These are phyloP conservation scores for Eufriesea mexicana DNA, from an alignment of 1,140 invertebrate genomes.

Conservation along the genomic window DNA sequence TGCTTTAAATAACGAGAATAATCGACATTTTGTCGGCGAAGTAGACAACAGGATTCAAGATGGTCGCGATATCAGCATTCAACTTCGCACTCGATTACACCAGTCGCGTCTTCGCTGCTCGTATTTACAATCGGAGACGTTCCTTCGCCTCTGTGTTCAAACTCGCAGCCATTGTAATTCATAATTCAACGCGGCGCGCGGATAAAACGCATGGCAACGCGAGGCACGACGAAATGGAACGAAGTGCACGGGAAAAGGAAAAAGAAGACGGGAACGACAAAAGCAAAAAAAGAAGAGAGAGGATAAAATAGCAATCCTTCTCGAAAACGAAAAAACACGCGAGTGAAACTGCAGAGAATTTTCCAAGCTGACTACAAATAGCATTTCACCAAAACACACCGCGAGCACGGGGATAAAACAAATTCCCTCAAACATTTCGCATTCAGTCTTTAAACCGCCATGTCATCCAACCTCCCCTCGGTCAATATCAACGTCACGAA, in stretches of 20 bases:
- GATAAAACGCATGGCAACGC: neutral
- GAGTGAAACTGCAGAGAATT: neutral
- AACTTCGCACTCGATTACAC: neutral
- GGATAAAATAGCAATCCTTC: too few relatives aligned
- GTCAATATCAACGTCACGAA: neutral
- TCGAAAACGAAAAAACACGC: neutral
- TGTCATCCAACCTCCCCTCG: neutral
- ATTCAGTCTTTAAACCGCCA: slow-evolving; percentile 11
- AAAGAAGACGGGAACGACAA: neutral
- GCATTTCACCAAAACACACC: neutral
- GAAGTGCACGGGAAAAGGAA: too few relatives aligned
- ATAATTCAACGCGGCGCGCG: slow-evolving; percentile 11
- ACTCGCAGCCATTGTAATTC: slow-evolving; percentile 2
- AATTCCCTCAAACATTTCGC: slow-evolving; percentile 15
- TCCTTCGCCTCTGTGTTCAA: neutral
- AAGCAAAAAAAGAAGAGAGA: neutral
- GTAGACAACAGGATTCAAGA: too few relatives aligned
- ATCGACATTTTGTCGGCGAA: too few relatives aligned
- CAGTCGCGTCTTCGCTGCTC: neutral
- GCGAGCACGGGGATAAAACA: neutral
- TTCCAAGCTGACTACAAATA: slow-evolving; percentile 20
- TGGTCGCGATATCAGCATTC: too few relatives aligned
- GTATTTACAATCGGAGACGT: neutral
- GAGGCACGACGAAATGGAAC: neutral
- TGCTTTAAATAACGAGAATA: too few relatives aligned